These are phyloP conservation scores for Dinocampus coccinellae DNA, from an alignment of 2,888 invertebrate species.

Conservation along the genomic window DNA sequence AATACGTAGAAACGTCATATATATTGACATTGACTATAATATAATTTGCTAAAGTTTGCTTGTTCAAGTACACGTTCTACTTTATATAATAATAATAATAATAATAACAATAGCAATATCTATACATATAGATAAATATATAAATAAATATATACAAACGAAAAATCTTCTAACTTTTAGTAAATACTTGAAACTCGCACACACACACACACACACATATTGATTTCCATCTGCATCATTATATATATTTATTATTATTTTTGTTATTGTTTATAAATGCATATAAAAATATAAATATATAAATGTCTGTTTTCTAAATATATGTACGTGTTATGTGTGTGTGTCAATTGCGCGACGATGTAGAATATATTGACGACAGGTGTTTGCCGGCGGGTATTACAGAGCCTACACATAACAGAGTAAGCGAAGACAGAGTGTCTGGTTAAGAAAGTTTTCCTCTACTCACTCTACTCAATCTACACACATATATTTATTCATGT, in stretches of 20 bases:
- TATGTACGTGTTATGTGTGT: too few relatives aligned
- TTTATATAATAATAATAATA: neutral
- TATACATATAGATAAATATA: too few relatives aligned
- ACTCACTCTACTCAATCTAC: constrained; percentile 6
- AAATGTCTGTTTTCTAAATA: too few relatives aligned
- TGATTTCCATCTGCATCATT: neutral
- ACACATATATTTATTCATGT: constrained; percentile 15
- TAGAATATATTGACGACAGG: constrained; percentile 33
- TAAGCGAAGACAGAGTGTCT: neutral
- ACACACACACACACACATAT: neutral
- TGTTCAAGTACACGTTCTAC: neutral
- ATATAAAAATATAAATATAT: neutral
- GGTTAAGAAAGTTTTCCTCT: constrained; percentile 34
- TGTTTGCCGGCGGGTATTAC: constrained; percentile 26
- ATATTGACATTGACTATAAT: neutral
- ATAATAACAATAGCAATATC: too few relatives aligned
- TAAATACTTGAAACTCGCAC: neutral
- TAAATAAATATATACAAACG: neutral
- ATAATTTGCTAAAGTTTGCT: neutral
- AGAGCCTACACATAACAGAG: constrained; percentile 17
- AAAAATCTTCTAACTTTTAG: neutral
- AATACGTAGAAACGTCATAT: too few relatives aligned
- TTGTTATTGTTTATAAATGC: neutral
- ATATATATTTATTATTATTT: neutral
- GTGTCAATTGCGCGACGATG: constrained; percentile 21